Percentiles rank a stretch among this genome's conserved stretches.
Conservation (phyloP, 2,888 invertebrate genomes). For the Allolobophora icterica region DNA sequence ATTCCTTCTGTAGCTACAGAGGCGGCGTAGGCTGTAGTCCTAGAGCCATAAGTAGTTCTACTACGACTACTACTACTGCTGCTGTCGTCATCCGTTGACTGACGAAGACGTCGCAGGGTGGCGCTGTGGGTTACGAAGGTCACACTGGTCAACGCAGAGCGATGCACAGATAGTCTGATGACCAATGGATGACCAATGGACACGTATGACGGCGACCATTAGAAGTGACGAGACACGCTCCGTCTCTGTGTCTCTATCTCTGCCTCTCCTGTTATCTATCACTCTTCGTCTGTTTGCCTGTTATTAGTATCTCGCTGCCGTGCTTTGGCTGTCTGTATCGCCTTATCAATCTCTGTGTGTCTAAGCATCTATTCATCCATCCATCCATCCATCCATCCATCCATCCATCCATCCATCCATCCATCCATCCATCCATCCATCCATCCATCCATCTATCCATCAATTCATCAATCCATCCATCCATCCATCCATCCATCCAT, state of each 20-base stretch:
- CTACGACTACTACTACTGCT: neutral
- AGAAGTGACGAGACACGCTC: neutral
- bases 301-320: no score
- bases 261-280: neutral
- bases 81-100: neutral
- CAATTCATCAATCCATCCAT: no score
- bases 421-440: no score
- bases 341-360: no score
- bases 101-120: neutral
- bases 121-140: neutral
- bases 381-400: no score
- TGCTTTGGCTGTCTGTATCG: no score
- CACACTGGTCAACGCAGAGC: neutral
- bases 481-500: no score
- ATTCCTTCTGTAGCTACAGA: neutral
- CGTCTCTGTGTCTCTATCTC: neutral
- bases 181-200: neutral
- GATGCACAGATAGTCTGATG: neutral
- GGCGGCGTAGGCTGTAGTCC: neutral
- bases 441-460: no score
- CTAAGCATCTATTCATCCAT: no score
- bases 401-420: no score
- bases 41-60: neutral
- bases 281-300: no score
- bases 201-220: neutral